Percentiles rank a stretch among this genome's conserved stretches.
Conservation (phyloP, 2,113 vertebrate genomes). For the Corvus moneduloides region DNA sequence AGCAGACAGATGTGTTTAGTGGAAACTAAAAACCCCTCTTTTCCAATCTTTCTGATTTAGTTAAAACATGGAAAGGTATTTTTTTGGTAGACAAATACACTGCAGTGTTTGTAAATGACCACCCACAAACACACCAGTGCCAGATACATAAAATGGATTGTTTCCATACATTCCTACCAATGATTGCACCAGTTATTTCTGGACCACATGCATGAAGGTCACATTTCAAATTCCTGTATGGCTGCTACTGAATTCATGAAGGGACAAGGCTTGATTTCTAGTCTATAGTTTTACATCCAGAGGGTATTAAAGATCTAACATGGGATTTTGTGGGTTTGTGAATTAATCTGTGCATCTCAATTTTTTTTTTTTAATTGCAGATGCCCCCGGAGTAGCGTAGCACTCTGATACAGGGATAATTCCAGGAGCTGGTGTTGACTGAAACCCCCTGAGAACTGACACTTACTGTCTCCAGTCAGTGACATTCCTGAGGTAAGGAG, state of each 20-base stretch:
- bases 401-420: not conserved
- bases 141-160: not conserved
- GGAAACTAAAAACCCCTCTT: not conserved
- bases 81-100: not conserved
- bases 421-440: not conserved
- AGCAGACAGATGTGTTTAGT: conserved; percentile 54
- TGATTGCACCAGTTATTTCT: not conserved
- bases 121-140: not conserved
- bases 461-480: not conserved
- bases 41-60: conserved; percentile 33
- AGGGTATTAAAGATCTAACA: not conserved
- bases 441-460: not conserved
- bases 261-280: not conserved
- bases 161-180: not conserved
- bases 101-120: not conserved
- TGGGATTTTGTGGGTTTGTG: too few relatives aligned
- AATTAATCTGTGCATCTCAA: not conserved
- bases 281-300: not conserved
- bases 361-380: not conserved
- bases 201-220: not conserved
- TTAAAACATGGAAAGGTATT: not conserved
- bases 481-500: not conserved
- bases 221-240: not conserved
- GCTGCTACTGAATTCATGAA: not conserved
- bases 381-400: fast-evolving